Evolutionary conservation across 2,113 vertebrate species (phyloP).

Genomic region (Albula glossodonta): DNA sequence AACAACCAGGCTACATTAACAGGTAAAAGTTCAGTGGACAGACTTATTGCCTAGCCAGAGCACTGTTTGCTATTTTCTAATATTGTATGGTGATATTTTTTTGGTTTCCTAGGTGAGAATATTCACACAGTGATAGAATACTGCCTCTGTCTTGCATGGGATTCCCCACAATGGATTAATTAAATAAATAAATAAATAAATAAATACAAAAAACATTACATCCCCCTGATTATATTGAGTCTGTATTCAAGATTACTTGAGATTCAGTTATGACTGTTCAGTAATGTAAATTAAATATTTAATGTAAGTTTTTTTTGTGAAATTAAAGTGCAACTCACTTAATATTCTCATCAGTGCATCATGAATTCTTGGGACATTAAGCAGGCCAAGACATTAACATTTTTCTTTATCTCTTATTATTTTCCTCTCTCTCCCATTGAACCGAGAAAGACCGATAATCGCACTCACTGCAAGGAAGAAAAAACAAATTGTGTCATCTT

Average conservation of each 20-base stretch:
- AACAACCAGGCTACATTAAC: too few relatives aligned
- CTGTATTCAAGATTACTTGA: background rate
- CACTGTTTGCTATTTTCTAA: background rate
- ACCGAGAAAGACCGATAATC: too few relatives aligned
- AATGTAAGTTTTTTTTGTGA: too few relatives aligned
- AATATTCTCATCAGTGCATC: too few relatives aligned
- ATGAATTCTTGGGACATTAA: too few relatives aligned
- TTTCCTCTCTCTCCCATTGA: too few relatives aligned
- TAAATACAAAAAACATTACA: conserved; percentile 13
- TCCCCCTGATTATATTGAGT: background rate
- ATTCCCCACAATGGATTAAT: conserved; percentile 18
- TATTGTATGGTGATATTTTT: background rate
- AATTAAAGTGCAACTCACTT: too few relatives aligned
- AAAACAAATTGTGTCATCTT: background rate
- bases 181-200: conserved; percentile 4
- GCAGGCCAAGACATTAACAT: too few relatives aligned
- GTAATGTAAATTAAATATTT: background rate
- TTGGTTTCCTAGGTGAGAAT: background rate
- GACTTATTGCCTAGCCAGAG: background rate
- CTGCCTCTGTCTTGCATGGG: background rate
- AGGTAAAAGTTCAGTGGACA: background rate
- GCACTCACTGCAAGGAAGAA: too few relatives aligned
- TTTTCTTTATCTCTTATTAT: too few relatives aligned
- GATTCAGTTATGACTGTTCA: background rate
- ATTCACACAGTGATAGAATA: too few relatives aligned